These are phyloP conservation scores for Coelinius sp. DNA, from an alignment of 2,888 invertebrate genomes.

Conservation along the genomic window DNA sequence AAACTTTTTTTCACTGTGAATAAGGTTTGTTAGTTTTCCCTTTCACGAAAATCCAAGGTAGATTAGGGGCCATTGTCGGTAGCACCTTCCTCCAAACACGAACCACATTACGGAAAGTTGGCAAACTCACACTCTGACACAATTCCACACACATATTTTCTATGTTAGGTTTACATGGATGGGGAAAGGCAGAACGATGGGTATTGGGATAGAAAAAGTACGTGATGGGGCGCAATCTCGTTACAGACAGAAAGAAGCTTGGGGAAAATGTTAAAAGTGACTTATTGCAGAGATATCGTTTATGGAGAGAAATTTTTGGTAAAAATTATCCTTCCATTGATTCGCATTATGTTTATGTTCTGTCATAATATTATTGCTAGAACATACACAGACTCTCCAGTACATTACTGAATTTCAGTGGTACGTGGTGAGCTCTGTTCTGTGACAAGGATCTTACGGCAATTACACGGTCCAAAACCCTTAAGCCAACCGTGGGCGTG, in stretches of 20 bases:
- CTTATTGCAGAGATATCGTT: no score
- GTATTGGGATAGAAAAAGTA: slow-evolving; percentile 4
- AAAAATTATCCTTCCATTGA: no score
- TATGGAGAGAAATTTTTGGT: no score
- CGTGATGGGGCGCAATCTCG: not conserved
- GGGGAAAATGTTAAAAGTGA: no score
- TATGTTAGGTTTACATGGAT: not conserved
- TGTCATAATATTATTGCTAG: slow-evolving; percentile 21
- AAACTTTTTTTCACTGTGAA: slow-evolving; percentile 56
- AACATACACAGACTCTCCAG: slow-evolving; percentile 1
- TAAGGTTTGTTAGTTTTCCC: slow-evolving; percentile 61
- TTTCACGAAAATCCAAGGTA: slow-evolving; percentile 3
- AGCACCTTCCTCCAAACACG: slow-evolving; percentile 3
- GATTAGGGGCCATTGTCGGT: slow-evolving; percentile 26
- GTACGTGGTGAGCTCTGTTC: slow-evolving; percentile 28
- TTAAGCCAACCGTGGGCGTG: slow-evolving; percentile 42
- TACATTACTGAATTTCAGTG: slow-evolving; percentile 19
- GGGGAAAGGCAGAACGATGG: not conserved
- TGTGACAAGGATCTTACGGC: slow-evolving; percentile 42
- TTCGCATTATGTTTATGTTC: no score
- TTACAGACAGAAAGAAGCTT: no score
- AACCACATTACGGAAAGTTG: slow-evolving; percentile 18
- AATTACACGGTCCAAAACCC: slow-evolving; percentile 53
- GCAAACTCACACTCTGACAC: not conserved
- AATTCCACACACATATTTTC: slow-evolving; percentile 6